Evolutionary conservation across 2,888 invertebrate species (phyloP).

Genomic region (Rutpela maculata): DNA sequence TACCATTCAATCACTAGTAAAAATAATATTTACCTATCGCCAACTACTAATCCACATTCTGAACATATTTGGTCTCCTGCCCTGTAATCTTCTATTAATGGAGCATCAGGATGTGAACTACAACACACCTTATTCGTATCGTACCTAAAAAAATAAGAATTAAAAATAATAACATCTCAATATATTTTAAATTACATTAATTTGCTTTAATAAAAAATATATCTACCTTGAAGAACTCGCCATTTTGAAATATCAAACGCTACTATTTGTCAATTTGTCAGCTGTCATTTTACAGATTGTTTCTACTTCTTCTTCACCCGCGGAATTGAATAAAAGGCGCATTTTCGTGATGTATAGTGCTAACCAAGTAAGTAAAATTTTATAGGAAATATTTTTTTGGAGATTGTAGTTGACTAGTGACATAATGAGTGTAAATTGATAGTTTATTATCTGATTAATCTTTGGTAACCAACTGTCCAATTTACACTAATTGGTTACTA

Average conservation of each 20-base stretch:
- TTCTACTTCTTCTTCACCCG: not conserved
- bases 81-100: conserved; percentile 97
- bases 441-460: too few relatives aligned
- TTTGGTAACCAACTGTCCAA: too few relatives aligned
- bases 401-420: too few relatives aligned
- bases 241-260: conserved; percentile 73
- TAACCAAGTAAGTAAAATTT: not conserved
- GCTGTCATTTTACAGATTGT: not conserved
- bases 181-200: not conserved
- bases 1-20: conserved; percentile 12
- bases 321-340: not conserved
- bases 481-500: too few relatives aligned
- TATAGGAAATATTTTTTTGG: too few relatives aligned
- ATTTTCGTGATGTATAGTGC: not conserved
- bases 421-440: too few relatives aligned
- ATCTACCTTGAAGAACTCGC: conserved; percentile 82
- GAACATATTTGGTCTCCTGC: conserved; percentile 99
- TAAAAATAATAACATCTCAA: conserved; percentile 1
- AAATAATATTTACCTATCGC: conserved; percentile 85
- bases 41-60: conserved; percentile 99
- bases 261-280: not conserved
- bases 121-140: conserved; percentile 89
- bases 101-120: conserved; percentile 95
- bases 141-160: conserved; percentile 74
- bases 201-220: conserved; percentile 46